These are phyloP conservation scores for Drosophila incognita DNA, from an alignment of 2,888 invertebrate genomes.

Conservation along the genomic window DNA sequence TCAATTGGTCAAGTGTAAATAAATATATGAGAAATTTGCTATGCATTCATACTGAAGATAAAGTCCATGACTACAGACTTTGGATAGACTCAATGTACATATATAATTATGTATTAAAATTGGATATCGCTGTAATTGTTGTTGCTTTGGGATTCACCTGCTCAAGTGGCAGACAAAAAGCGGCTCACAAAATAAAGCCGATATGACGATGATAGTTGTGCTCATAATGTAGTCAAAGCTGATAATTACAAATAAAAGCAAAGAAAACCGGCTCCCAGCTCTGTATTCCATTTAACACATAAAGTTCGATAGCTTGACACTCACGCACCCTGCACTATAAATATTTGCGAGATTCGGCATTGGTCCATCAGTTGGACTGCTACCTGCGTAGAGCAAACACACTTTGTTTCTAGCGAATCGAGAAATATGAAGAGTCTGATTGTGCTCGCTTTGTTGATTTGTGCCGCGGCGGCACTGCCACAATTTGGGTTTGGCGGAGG, in stretches of 20 bases:
- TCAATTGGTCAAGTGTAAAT: slow-evolving; percentile 13
- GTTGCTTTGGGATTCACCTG: slow-evolving; percentile 60
- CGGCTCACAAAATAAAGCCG: slow-evolving; percentile 16
- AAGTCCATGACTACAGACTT: slow-evolving; percentile 16
- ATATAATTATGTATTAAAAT: slow-evolving; percentile 36
- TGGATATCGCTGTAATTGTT: slow-evolving; percentile 12
- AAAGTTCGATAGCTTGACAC: neutral
- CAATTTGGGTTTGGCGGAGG: slow-evolving; percentile 33
- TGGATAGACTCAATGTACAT: slow-evolving; percentile 5
- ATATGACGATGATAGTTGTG: slow-evolving; percentile 30
- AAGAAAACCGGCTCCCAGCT: slow-evolving; percentile 61
- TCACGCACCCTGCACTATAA: slow-evolving; percentile 57
- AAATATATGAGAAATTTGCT: neutral
- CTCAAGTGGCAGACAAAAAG: slow-evolving; percentile 41
- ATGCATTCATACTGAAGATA: neutral
- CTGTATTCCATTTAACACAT: slow-evolving; percentile 37
- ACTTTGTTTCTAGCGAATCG: slow-evolving; percentile 5
- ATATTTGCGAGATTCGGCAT: slow-evolving; percentile 49
- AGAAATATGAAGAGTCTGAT: slow-evolving; percentile 75
- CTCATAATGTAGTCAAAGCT: slow-evolving; percentile 20
- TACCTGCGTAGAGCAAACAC: slow-evolving; percentile 39
- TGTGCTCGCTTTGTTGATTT: slow-evolving; percentile 73
- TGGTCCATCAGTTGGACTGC: slow-evolving; percentile 60
- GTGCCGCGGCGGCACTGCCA: slow-evolving; percentile 67
- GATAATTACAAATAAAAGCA: slow-evolving; percentile 65